phyloP scores from a whole-genome alignment of 1,140 invertebrate species.

The Platyura marginata region DNA sequence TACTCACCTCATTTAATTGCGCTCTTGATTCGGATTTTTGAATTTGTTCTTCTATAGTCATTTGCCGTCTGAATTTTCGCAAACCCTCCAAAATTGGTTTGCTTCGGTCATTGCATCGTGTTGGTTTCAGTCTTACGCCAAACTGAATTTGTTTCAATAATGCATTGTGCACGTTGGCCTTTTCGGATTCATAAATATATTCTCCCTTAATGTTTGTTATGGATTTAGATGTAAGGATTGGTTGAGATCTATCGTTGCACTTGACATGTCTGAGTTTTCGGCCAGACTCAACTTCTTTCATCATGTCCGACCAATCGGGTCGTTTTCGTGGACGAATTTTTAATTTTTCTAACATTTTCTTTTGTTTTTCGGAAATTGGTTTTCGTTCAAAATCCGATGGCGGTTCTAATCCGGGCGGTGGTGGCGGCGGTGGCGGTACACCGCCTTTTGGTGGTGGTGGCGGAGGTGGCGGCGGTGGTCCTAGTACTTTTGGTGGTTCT shows the following conservation, averaged over 20 bases:
- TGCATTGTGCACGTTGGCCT: conserved; percentile 61
- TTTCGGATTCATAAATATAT: conserved; percentile 79
- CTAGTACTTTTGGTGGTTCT: not conserved
- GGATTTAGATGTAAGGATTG: conserved; percentile 33
- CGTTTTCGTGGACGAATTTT: conserved; percentile 52
- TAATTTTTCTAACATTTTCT: conserved; percentile 33
- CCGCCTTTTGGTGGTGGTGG: conserved; percentile 16
- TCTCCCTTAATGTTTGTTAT: conserved; percentile 50
- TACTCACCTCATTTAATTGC: conserved; percentile 22
- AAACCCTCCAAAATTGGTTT: conserved; percentile 66
- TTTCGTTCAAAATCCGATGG: conserved; percentile 24
- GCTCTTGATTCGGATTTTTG: conserved; percentile 57
- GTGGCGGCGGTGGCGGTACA: conserved; percentile 41
- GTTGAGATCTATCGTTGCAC: conserved; percentile 60
- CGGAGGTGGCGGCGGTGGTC: conserved; percentile 19
- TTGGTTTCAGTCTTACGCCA: conserved; percentile 56
- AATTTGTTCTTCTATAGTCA: conserved; percentile 75
- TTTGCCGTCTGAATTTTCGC: conserved; percentile 66
- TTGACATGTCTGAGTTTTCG: conserved; percentile 58
- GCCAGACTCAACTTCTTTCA: conserved; percentile 72
- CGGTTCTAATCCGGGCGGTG: conserved; percentile 36
- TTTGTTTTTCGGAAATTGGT: conserved; percentile 25
- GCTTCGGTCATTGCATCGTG: conserved; percentile 68
- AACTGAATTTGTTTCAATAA: conserved; percentile 65
- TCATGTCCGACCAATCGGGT: conserved; percentile 75